These are phyloP conservation scores for Lomographa bimaculata DNA, from an alignment of 2,888 invertebrate genomes.

Conservation along the genomic window DNA sequence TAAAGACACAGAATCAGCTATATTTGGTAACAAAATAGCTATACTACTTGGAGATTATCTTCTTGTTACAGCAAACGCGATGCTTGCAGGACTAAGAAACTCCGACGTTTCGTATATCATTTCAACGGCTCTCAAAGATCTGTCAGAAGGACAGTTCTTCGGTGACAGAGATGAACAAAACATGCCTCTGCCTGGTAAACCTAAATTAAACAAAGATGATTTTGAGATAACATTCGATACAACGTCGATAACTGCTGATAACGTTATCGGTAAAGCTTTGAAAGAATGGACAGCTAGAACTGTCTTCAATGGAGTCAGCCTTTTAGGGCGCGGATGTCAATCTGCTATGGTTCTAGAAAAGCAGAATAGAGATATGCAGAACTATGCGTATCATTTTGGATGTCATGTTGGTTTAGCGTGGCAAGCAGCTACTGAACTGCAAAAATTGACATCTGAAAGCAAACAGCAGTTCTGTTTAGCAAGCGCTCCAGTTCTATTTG, in stretches of 20 bases:
- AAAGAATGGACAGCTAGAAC: slow-evolving; percentile 90
- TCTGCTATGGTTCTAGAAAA: slow-evolving; percentile 90
- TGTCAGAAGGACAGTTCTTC: slow-evolving; percentile 92
- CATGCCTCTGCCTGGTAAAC: slow-evolving; percentile 87
- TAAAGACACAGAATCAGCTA: slow-evolving; percentile 87
- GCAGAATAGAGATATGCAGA: slow-evolving; percentile 86
- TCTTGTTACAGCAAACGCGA: slow-evolving; percentile 90
- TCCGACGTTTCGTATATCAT: slow-evolving; percentile 91
- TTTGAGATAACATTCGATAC: slow-evolving; percentile 67
- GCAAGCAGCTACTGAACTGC: slow-evolving; percentile 85
- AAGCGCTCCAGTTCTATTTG: slow-evolving; percentile 93
- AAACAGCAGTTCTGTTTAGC: slow-evolving; percentile 88
- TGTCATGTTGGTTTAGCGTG: slow-evolving; percentile 92
- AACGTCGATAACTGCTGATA: slow-evolving; percentile 59
- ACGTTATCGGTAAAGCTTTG: slow-evolving; percentile 82
- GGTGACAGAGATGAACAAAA: slow-evolving; percentile 90
- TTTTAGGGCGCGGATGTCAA: slow-evolving; percentile 89
- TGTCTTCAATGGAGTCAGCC: slow-evolving; percentile 86
- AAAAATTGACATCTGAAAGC: slow-evolving; percentile 82
- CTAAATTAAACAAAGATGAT: slow-evolving; percentile 63
- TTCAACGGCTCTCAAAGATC: slow-evolving; percentile 90
- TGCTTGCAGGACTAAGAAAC: slow-evolving; percentile 88
- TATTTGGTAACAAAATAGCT: slow-evolving; percentile 95
- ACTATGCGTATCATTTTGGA: slow-evolving; percentile 90
- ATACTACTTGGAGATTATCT: slow-evolving; percentile 93